Percentiles rank a stretch among this genome's conserved stretches.
Evolutionary conservation across 2,113 vertebrate species (phyloP).

Genomic region (Oryctolagus cuniculus): mOryCun1.1 NC_091438.1:133207501-133208000

Average conservation of each 20-base stretch:
- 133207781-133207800: not conserved
- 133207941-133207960: not conserved
- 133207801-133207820: not conserved
- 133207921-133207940: not conserved
- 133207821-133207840: not conserved
- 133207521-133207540: too few species aligned
- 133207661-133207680: too few species aligned
- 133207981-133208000: not conserved
- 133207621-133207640: too few species aligned
- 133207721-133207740: not conserved
- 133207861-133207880: not conserved
- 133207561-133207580: too few species aligned
- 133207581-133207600: too few species aligned
- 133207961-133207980: not conserved
- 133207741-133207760: not conserved
- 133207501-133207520: too few species aligned
- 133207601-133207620: too few species aligned
- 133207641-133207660: too few species aligned
- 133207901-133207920: not conserved
- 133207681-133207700: not conserved
- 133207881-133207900: fast-evolving
- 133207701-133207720: not conserved
- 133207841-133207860: not conserved
- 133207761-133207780: not conserved
- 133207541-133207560: too few species aligned